Base-by-base conservation (phyloP, 1,140 invertebrate genomes). In the Cyclina sinensis region DNA sequence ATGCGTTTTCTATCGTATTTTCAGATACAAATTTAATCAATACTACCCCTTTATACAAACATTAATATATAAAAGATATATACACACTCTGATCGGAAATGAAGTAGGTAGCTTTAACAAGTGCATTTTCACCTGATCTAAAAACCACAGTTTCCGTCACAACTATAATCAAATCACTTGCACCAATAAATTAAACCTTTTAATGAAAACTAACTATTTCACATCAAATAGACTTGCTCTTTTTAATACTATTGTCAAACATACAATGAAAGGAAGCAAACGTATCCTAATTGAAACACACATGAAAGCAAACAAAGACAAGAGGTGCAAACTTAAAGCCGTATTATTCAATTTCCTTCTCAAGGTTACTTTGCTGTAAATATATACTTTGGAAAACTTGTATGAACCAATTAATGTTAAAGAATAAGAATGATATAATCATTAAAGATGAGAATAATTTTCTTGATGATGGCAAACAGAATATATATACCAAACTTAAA, bases 221-320 rank as follows among this genome's bases (percentile, higher is more conserved):
- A 37, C 30, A 70, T 70, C 65, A 70, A 70, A 37, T 11, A 70
- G 37, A 70, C 65, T 39, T 70, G 65, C 30, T 70, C 65, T 37
- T 70, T n/a, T 37, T 30, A 54, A 62, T 62, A 62, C 57, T 2
- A 62, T 27, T 27, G n/a, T 62, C 24, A 27, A 62, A 62, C 24
- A 62, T 27, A 7, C 4, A 5, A 57, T 57, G 51, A 57, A 48
- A 11, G 46, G 46, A 11, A 57, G 21, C 51, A 57, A 57, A 57
- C 3, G 3, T 21, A n/a, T 57, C 51, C 3, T 21, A 14, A 54
- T 54, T 54, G 51, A 54, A 54, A 54, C 7, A 54, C 21, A 54
- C 51, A 54, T 54, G 21, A 54, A 54, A 54, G 51, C 51, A 18
- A 54, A 54, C 21, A 54, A 54, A 54, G 21, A 54, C 14, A 12